Base-by-base conservation (phyloP, 1,140 invertebrate species). In the Limonius californicus region DNA sequence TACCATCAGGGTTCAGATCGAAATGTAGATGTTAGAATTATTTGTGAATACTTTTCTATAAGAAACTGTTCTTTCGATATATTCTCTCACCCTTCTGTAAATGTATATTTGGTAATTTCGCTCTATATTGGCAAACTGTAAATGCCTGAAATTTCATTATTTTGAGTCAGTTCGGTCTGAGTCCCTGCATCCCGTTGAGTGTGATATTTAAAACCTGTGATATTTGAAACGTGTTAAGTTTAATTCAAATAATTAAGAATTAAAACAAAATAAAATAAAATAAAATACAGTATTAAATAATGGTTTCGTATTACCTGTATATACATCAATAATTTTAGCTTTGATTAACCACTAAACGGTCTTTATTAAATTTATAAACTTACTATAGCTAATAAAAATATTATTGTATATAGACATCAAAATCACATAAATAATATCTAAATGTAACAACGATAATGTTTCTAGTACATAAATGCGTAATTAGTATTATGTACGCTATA, bases 401-500 rank as follows among this genome's bases (percentile, higher is more conserved):
- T 39, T 39, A 39, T 55, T 27, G 27, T 55, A 55, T 55, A 55
- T 62, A 43, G 59, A 69, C 68, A 69, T 69, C 68, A 69, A 69
- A 69, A 70, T 66, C 63, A 71, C 68, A 71, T 71, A 71, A 71
- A 71, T 61, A 68, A 71, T 68, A 60, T 71, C 69, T 71, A 71
- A 69, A 61, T 67, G 57, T 71, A 71, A 71, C 69, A 71, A 71
- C 66, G 57, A 68, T 65, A 65, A 62, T 63, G 42, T 61, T 64
- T 66, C 67, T 70, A 70, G 63, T 62, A 70, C 67, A 70, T 69
- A 70, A 70, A 70, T 70, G 63, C 66, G 53, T 69, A 65, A 61
- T 63, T 62, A 60, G 47, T 61, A 61, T 65, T 45, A 21, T 57
- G 45, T 63, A 62, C 61, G 30, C 16, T 61, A 59, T 69, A 65